Base-by-base conservation (phyloP, 37 sponge, comb jelly and placozoan species). In the Mnemiopsis leidyi region DNA sequence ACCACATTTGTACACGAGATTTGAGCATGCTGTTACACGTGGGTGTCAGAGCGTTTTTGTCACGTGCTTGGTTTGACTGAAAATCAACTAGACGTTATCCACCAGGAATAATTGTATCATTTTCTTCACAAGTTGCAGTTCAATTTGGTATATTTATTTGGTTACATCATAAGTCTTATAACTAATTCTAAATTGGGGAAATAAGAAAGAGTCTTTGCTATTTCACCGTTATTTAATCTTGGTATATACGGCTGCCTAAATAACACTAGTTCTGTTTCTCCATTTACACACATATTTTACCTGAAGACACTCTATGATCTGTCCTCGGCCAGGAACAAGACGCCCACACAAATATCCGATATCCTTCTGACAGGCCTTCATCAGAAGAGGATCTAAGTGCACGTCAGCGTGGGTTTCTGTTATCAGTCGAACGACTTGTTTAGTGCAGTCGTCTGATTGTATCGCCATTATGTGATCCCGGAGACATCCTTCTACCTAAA, bases 381-480 rank as follows among this genome's bases (percentile, higher is more conserved):
- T 85, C 0, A 85, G 48, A 0, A 85, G 36, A 0, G 90, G 48
- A 40, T 85, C 90, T 1, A 85, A 25, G 61, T 85, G 90, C 3
- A 85, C 90, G 35, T 85, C 90, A 38, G 48, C 90, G 90, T 85
- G 90, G 5, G 90, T 25, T 61, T 85, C 90, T 33, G 90, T 40
- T 7, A 85, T 40, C 61, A 85, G 61, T 85, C 90, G n/a, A 1
- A 85, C 36, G 2, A 85, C 90, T 25, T 85, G 90, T 33, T 85
- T 85, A 9, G 90, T 85, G 29, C 90, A 85, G 30, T 85, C 90
- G 13, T 40, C 90, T n/a, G 90, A 38, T 21, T 21, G 13, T 13
- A 85, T 38, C 2, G n/a, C 90, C n/a, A n/a, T 85, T 35, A 85
- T 85, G 90, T 85, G 48, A 61, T 85, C 90, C 25, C 90, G 40